Base-by-base conservation (phyloP, 2,888 invertebrate genomes). In the Ochlodes sylvanus region DNA sequence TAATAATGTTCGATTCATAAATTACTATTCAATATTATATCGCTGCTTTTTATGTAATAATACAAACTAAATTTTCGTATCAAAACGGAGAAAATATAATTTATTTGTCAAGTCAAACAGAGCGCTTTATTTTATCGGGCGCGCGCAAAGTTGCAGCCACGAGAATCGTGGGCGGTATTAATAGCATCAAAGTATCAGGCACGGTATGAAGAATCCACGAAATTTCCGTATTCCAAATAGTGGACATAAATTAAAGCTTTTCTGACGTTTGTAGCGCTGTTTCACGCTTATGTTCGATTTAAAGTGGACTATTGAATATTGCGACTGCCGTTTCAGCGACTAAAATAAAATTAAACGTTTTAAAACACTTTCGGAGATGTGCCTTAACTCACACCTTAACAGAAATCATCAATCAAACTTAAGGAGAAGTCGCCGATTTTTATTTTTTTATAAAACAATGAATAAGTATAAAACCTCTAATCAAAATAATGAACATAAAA, bases 211-310 rank as follows among this genome's bases (percentile, higher is more conserved):
- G 75, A 80, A 80, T 80, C 79, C 74, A 77, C 71, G 68, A 81
- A 75, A 79, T 84, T 84, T 82, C 80, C 82, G 82, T 83, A 83
- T 84, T 80, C 73, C 75, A 80, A 82, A 85, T 83, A 80, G 79
- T 81, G 71, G 75, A 71, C 76, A 86, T 89, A 87, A 86, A 88
- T 88, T 84, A 83, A 84, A 83, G 76, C 70, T 71, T 74, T 77
- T 82, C 79, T 85, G 83, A 86, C 87, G 76, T 85, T 85, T 83
- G 85, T 84, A 70, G 81, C 79, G 73, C 74, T 78, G 75, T 81
- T 84, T 80, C 76, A 79, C 76, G 77, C 76, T 76, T 73, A 67
- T 74, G 75, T 78, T 70, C 67, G 64, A 73, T 75, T 77, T 77
- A 73, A 44, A n/a, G 27, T 57, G 27, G 42, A 56, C 12, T 63